Conservation (phyloP, 2,888 invertebrate genomes). For the Pollenia amentaria region DNA sequence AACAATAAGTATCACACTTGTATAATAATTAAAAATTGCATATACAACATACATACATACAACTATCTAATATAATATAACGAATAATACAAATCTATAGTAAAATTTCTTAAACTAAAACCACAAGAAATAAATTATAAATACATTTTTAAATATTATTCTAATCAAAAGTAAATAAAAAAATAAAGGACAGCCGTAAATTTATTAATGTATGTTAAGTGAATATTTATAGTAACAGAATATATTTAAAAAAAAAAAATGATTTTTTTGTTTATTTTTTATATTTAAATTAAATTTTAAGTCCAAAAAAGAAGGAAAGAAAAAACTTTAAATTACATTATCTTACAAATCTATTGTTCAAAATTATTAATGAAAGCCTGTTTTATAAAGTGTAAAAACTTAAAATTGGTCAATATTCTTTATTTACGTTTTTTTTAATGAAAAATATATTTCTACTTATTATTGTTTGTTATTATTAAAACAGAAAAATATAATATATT, state of each 20-base stretch:
- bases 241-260: conserved; percentile 21
- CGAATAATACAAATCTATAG: conserved; percentile 67
- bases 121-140: conserved; percentile 42
- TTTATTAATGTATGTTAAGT: conserved; percentile 69
- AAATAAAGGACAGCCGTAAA: conserved; percentile 54
- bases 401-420: conserved; percentile 44
- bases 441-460: conserved; percentile 63
- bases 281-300: conserved; percentile 58
- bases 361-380: conserved; percentile 49
- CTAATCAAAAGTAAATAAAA: conserved; percentile 61
- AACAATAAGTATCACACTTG: conserved; percentile 70
- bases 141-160: conserved; percentile 54
- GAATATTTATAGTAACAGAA: conserved; percentile 65
- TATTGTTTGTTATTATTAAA: conserved; percentile 70
- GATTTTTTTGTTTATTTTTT: conserved; percentile 64
- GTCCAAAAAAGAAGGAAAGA: conserved; percentile 49
- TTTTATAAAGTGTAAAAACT: conserved; percentile 51
- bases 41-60: conserved; percentile 55
- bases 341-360: conserved; percentile 61
- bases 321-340: conserved; percentile 46
- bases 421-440: conserved; percentile 58
- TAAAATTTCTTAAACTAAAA: conserved; percentile 72
- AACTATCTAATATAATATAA: conserved; percentile 47
- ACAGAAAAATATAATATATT: conserved; percentile 46
- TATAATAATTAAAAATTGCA: conserved; percentile 68